phyloP scores from a whole-genome alignment of 1,140 invertebrate species.

The Antheraea mylitta region DNA sequence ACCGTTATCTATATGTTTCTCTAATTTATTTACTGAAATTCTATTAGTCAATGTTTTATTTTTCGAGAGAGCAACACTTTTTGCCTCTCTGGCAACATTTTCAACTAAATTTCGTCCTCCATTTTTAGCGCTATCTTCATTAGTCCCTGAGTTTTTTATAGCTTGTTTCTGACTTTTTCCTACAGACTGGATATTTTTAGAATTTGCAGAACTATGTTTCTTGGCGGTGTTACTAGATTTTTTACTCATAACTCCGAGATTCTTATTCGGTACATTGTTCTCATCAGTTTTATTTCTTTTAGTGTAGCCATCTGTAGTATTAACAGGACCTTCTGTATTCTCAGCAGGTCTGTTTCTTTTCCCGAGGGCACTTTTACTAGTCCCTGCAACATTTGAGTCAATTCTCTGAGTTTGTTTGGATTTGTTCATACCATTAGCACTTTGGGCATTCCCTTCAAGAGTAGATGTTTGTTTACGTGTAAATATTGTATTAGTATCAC shows the following conservation, averaged over 20 bases:
- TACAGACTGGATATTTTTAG: constrained; percentile 11
- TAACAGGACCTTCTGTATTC: constrained; percentile 10
- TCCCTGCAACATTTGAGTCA: background rate
- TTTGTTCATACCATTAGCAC: too few relatives aligned
- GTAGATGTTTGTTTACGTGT: too few relatives aligned
- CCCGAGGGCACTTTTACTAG: background rate
- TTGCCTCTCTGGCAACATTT: constrained; percentile 5
- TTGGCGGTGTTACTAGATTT: constrained; percentile 11
- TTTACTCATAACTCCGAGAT: background rate
- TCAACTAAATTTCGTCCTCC: constrained; percentile 11
- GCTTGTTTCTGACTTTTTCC: constrained; percentile 11
- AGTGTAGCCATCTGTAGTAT: background rate
- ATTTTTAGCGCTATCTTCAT: constrained; percentile 14
- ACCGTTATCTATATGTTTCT: constrained; percentile 4
- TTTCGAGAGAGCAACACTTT: background rate
- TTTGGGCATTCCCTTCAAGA: too few relatives aligned
- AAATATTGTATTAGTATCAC: too few relatives aligned
- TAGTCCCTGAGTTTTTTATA: background rate
- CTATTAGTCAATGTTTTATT: background rate
- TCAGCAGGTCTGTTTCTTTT: background rate
- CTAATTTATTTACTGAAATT: background rate
- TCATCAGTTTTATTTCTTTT: background rate
- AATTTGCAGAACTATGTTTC: constrained; percentile 4
- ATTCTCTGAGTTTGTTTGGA: background rate
- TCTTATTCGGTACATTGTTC: background rate